These are phyloP conservation scores for Chaetorhynchus papuensis DNA, from an alignment of 2,113 vertebrate genomes.

Conservation along the genomic window DNA sequence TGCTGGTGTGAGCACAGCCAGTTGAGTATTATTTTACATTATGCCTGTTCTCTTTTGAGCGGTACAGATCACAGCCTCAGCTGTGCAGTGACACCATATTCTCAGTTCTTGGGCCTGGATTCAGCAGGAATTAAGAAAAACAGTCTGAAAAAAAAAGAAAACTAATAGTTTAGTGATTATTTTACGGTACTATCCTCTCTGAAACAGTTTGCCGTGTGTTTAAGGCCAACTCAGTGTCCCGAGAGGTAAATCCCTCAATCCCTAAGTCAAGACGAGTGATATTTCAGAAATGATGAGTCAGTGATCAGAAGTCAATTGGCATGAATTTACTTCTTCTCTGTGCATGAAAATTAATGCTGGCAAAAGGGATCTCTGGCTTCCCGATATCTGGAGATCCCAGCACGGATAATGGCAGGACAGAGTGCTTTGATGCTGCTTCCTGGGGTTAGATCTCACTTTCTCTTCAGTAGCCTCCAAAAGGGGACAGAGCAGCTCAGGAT, in stretches of 20 bases:
- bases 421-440: neutral
- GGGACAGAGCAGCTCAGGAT: neutral
- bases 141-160: neutral
- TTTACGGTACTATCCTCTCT: neutral
- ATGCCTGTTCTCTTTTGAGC: neutral
- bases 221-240: neutral
- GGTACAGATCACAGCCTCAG: neutral
- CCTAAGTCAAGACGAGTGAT: neutral
- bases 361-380: neutral
- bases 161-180: neutral
- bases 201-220: neutral
- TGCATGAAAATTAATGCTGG: neutral
- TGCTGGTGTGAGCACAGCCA: neutral
- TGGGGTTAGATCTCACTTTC: neutral
- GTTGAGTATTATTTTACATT: neutral
- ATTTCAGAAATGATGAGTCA: neutral
- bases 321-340: neutral
- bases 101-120: neutral
- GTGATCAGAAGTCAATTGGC: neutral
- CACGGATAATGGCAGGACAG: rapidly evolving
- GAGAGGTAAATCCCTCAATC: neutral
- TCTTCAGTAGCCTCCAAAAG: neutral
- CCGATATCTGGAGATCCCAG: neutral
- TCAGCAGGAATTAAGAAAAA: neutral
- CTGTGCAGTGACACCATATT: neutral